Conservation (phyloP, 2,888 invertebrate species). For the Prosopocoilus inquinatus region DNA sequence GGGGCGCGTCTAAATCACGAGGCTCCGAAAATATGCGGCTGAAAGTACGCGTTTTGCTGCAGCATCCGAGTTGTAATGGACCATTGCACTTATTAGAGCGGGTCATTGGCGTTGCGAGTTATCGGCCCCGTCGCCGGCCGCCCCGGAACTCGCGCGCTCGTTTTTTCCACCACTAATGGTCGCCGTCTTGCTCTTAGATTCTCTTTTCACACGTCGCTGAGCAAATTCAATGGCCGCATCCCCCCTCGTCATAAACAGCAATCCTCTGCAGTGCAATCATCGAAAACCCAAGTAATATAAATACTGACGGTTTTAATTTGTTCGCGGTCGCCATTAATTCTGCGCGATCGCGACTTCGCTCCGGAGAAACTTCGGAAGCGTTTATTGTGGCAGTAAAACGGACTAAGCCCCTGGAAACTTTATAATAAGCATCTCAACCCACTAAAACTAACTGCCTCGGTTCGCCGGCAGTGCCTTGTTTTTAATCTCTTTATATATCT, state of each 20-base stretch:
- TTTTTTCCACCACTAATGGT: conserved; percentile 33
- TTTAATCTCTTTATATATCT: conserved; percentile 42
- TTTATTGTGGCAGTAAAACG: conserved; percentile 44
- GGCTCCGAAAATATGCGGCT: conserved; percentile 37
- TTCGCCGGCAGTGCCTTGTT: conserved; percentile 32
- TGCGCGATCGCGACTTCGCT: conserved; percentile 31
- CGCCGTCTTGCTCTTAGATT: conserved; percentile 19
- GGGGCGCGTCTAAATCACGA: conserved; percentile 39
- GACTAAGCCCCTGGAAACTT: conserved; percentile 41
- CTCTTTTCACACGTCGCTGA: conserved; percentile 26
- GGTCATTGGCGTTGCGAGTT: conserved; percentile 44
- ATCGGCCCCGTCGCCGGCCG: conserved; percentile 30
- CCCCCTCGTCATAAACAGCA: neutral
- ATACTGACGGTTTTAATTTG: conserved; percentile 37
- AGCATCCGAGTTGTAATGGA: conserved; percentile 41
- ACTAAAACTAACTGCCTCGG: conserved; percentile 28
- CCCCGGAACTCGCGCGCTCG: conserved; percentile 30
- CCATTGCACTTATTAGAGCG: conserved; percentile 46
- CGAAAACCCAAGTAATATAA: conserved; percentile 22
- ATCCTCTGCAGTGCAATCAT: conserved; percentile 18
- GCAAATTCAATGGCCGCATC: conserved; percentile 18
- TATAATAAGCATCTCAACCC: conserved; percentile 39
- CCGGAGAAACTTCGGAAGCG: conserved; percentile 32
- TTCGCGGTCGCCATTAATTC: conserved; percentile 40
- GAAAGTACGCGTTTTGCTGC: conserved; percentile 35